Conservation (phyloP, 2,113 vertebrate species). For the Onychostruthus taczanowskii region DNA sequence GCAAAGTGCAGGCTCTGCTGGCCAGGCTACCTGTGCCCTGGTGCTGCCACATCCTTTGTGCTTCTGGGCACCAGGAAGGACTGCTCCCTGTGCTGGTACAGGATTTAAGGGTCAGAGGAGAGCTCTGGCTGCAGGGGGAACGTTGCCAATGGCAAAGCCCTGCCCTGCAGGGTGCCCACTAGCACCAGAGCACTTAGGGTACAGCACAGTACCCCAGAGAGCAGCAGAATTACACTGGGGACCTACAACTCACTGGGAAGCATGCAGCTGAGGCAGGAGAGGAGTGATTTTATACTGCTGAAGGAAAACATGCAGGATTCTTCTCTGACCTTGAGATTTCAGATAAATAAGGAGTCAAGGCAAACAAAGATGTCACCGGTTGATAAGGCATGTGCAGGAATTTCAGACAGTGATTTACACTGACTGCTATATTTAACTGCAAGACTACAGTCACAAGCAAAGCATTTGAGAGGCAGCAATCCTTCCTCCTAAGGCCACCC, state of each 20-base stretch:
- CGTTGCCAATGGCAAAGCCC: neutral
- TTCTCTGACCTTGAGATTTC: neutral
- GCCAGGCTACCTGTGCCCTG: neutral
- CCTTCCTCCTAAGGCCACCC: neutral
- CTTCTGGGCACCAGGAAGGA: neutral
- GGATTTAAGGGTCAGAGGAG: neutral
- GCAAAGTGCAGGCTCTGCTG: neutral
- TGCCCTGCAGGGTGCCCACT: neutral
- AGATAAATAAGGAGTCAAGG: neutral
- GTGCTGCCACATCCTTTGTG: neutral
- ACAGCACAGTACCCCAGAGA: neutral
- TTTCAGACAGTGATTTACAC: neutral
- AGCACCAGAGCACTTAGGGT: neutral
- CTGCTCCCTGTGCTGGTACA: fast-evolving
- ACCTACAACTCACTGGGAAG: neutral
- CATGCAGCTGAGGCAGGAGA: neutral
- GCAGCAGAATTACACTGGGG: neutral
- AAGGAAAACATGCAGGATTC: neutral
- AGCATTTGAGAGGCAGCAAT: neutral
- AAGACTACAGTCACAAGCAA: neutral
- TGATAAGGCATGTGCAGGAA: neutral
- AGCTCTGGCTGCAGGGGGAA: neutral
- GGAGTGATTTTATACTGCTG: neutral
- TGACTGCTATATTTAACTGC: neutral
- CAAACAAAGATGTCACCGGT: neutral